Evolutionary conservation across 35 echinoderm and acorn worm species (phyloP).

Genomic region (Acanthaster planci): DNA sequence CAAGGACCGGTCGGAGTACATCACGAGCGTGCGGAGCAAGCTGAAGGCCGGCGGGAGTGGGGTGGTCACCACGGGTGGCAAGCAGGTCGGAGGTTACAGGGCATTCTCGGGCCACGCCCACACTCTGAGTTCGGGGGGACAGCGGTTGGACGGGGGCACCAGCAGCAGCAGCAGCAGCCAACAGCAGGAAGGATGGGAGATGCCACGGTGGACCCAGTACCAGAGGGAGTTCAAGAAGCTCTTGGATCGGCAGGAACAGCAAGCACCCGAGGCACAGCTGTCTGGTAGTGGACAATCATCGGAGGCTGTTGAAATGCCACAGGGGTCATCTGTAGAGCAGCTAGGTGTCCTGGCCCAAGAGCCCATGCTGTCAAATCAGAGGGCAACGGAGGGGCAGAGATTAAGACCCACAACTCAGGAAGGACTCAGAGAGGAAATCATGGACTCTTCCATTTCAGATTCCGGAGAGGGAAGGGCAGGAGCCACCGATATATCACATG

Average conservation of each 20-base stretch:
- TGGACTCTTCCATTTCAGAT: constrained; percentile 30
- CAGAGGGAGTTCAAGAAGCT: constrained; percentile 22
- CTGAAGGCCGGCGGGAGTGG: constrained; percentile 23
- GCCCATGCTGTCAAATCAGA: no score
- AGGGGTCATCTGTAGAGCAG: not conserved
- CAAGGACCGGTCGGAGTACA: not conserved
- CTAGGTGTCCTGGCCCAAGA: no score
- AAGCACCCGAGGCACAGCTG: not conserved
- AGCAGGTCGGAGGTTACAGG: constrained; percentile 24
- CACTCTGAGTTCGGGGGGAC: not conserved
- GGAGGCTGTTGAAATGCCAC: constrained; percentile 6
- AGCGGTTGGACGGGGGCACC: not conserved
- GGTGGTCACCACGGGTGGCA: constrained; percentile 11
- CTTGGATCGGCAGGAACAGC: not conserved
- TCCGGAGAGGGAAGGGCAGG: not conserved
- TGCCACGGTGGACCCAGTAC: not conserved
- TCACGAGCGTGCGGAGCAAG: constrained; percentile 22
- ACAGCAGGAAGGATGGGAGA: not conserved
- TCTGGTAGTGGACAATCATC: not conserved
- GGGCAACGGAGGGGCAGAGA: no score
- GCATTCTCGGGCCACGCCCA: constrained; percentile 26
- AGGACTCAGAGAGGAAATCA: not conserved
- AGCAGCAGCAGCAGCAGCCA: not conserved
- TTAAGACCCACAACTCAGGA: no score
- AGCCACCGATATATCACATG: not conserved